A percentile compares a stretch with the other conserved stretches of the same genome.
phyloP scores from a whole-genome alignment of 2,113 vertebrate species.

The Cololabis saira region DNA sequence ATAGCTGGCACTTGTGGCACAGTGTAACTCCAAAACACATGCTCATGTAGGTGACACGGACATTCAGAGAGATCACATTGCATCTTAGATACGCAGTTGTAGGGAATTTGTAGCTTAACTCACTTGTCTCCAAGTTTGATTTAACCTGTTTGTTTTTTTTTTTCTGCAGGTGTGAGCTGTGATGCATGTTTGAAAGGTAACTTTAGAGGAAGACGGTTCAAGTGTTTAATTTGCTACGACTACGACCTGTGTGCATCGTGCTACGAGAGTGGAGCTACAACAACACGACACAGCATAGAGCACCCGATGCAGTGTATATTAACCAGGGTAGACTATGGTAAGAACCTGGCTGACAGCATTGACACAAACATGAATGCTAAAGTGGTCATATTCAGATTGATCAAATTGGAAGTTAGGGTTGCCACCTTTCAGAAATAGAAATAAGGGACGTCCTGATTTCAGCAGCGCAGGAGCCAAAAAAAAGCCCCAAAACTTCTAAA shows the following conservation, averaged over 20 bases:
- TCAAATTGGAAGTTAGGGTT: background rate
- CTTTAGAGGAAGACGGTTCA: conserved; percentile 96
- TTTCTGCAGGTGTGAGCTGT: conserved; percentile 96
- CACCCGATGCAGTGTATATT: conserved; percentile 99
- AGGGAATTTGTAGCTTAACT: conserved; percentile 43
- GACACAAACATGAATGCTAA: background rate
- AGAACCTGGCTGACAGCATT: conserved; percentile 50
- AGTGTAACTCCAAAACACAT: conserved; percentile 59
- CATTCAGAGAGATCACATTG: conserved; percentile 12
- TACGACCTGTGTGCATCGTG: conserved; percentile 99
- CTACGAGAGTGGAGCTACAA: conserved; percentile 99
- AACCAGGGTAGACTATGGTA: conserved; percentile 99
- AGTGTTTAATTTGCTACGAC: conserved; percentile 99
- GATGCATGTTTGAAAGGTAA: conserved; percentile 99
- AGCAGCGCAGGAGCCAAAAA: no score
- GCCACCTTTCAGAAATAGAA: no score
- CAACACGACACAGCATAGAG: conserved; percentile 97
- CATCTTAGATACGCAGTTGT: background rate
- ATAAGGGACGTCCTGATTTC: no score
- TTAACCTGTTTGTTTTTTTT: conserved; percentile 21
- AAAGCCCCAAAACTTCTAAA: no score
- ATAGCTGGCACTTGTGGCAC: conserved; percentile 43
- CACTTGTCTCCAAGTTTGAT: conserved; percentile 13
- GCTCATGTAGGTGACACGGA: conserved; percentile 33
- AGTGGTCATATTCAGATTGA: background rate